Evolutionary conservation across 2,888 invertebrate species (phyloP), one percentile per base, ranked within the genome.

Genomic region (Cryptus armator): DNA sequence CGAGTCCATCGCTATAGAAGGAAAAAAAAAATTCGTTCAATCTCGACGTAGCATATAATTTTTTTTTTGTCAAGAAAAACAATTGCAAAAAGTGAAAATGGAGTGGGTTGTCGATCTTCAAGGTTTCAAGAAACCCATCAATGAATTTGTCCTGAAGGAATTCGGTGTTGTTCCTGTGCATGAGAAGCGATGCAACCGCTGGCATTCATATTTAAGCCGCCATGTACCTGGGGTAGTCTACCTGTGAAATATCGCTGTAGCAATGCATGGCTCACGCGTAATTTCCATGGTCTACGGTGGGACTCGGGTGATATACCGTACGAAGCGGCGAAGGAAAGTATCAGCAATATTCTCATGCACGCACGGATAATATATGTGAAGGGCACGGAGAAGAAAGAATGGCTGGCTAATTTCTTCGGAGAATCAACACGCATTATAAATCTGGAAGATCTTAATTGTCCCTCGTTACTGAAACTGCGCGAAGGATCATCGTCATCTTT

Each of bases 131-230:
- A 59, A 48, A 14, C 51, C 68, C 56, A 37, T 53, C 12, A 74
- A 78, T 6, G 53, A 81, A 14, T 84, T 84, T 14, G 66, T 81
- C n/a, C n/a, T 74, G 9, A 84, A 78, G 37, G 78, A 84, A 62
- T 62, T 81, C n/a, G 78, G 29, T 1, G 76, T 84, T n/a, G 46
- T 46, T 24, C 43, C 68, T 4, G 62, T 68, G 12, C 43, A 66
- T 0, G 37, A 72, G 24, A 14, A 43, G 7, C 24, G 10, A 29
- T 59, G 59, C 32, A 53, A 7, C 68, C 32, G n/a, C 53, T 56
- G n/a, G 44, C n/a, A 5, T 75, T 76, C 10, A 29, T 81, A 7
- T 75, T 81, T 56, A 37, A 75, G 59, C 56, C 75, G 32, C 81
- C 68, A 0, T 68, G 56, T 46, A 19, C 16, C 5, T 76, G 81